Percentiles rank a stretch among this genome's conserved stretches.
Conservation (phyloP, 2,113 vertebrate genomes). For the Balaeniceps rex region DNA sequence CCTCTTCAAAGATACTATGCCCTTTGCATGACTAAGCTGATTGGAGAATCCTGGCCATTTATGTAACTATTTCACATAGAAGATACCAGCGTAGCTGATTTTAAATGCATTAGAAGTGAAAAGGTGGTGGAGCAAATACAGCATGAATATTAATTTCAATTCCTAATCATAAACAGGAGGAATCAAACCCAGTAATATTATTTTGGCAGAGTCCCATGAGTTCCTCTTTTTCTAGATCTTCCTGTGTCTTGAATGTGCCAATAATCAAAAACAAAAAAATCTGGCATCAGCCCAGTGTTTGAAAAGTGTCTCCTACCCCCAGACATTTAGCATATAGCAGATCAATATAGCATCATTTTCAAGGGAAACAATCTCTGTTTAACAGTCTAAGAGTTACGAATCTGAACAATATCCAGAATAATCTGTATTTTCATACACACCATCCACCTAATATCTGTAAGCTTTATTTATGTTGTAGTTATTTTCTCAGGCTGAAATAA, state of each 20-base stretch:
- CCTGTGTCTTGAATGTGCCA: not conserved
- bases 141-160: slow-evolving; percentile 18
- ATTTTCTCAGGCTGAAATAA: not conserved
- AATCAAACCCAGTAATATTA: not conserved
- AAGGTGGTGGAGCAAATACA: not conserved
- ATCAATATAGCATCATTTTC: not conserved
- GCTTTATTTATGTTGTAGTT: not conserved
- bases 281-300: not conserved
- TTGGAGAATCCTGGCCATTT: not conserved
- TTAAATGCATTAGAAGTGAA: slow-evolving; percentile 14
- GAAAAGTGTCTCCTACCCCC: not conserved
- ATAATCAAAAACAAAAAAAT: not conserved
- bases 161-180: not conserved
- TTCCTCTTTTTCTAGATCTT: not conserved
- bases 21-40: not conserved
- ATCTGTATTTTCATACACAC: not conserved
- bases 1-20: not conserved
- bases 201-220: not conserved
- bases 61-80: not conserved
- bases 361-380: not conserved
- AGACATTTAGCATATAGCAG: not conserved
- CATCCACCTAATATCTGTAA: not conserved
- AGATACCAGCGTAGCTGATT: not conserved
- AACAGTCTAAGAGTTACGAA: not conserved
- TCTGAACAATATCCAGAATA: not conserved